phyloP scores from a whole-genome alignment of 2,888 invertebrate species.

The Silvanus unidentatus region DNA sequence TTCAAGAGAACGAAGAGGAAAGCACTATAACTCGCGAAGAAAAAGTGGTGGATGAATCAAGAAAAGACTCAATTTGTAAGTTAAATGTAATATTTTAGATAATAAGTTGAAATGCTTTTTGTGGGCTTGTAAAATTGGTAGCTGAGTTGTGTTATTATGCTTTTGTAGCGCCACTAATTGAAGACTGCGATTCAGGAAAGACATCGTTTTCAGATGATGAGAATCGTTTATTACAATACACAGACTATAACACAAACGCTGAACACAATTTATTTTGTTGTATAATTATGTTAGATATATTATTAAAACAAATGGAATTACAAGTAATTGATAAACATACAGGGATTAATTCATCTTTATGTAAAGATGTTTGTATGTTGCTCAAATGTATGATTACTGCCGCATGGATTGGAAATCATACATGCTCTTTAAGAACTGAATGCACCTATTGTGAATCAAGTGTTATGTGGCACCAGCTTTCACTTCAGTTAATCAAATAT shows the following conservation, averaged over 20 bases:
- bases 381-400: slow-evolving; percentile 71
- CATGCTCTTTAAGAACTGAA: slow-evolving; percentile 59
- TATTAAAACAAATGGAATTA: slow-evolving; percentile 89
- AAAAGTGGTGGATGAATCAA: slow-evolving; percentile 39
- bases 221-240: slow-evolving; percentile 54
- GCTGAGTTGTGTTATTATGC: neutral
- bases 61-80: slow-evolving; percentile 55
- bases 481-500: slow-evolving; percentile 72
- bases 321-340: slow-evolving; percentile 78
- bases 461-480: slow-evolving; percentile 91
- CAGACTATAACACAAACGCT: slow-evolving; percentile 64
- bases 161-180: slow-evolving; percentile 56
- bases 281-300: slow-evolving; percentile 91
- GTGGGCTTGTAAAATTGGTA: slow-evolving; percentile 34
- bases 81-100: slow-evolving; percentile 16
- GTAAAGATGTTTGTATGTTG: slow-evolving; percentile 67
- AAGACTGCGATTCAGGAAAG: slow-evolving; percentile 59
- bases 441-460: slow-evolving; percentile 91
- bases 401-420: slow-evolving; percentile 63
- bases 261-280: slow-evolving; percentile 87
- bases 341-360: slow-evolving; percentile 69
- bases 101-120: slow-evolving; percentile 13
- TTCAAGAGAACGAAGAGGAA: slow-evolving; percentile 46
- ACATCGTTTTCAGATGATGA: slow-evolving; percentile 67
- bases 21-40: slow-evolving; percentile 44